Base-by-base conservation (phyloP, 2,888 invertebrate species). In the Aspidiotus rigidus region DNA sequence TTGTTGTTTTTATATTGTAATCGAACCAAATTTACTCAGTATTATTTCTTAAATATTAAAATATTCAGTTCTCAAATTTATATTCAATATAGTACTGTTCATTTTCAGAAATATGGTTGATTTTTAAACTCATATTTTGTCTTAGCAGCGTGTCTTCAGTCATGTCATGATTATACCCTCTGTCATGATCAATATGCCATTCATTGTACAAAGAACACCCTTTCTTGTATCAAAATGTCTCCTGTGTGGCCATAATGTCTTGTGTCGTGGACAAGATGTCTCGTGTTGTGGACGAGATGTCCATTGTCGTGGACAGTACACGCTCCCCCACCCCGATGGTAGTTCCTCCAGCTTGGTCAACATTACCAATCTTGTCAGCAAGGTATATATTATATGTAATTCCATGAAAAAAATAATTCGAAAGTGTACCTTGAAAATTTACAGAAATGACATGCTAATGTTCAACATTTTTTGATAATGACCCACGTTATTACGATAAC, bases 381-480 rank as follows among this genome's bases (percentile, higher is more conserved):
- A 44, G 49, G 49, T 44, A 44, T 44, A 44, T 11, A 8, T 11
- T 44, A 44, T n/a, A n/a, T n/a, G 49, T 44, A 44, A 44, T 44
- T 44, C 49, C 49, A 44, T 44, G 8, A 44, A 44, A 44, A 44
- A 44, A 44, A 44, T n/a, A 44, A 44, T 44, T 44, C 49, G 49
- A 44, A 44, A 44, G 49, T 44, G 9, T 44, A 11, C 11, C 11
- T 44, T 44, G 11, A 44, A 44, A 44, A 44, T 44, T 44, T 44
- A 44, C 49, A 44, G 49, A 44, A 44, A 44, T 44, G 49, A 44
- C 49, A 10, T 44, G 49, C 49, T 44, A 44, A 44, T 44, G 49
- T 44, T 44, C 49, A 44, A 44, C 49, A 44, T 44, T 44, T 44
- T 44, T 44, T 44, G 49, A 44, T 44, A 44, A 44, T 44, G 49